Evolutionary conservation across 2,888 invertebrate genomes (phyloP).

Genomic region (Nemoura dubitans): DNA sequence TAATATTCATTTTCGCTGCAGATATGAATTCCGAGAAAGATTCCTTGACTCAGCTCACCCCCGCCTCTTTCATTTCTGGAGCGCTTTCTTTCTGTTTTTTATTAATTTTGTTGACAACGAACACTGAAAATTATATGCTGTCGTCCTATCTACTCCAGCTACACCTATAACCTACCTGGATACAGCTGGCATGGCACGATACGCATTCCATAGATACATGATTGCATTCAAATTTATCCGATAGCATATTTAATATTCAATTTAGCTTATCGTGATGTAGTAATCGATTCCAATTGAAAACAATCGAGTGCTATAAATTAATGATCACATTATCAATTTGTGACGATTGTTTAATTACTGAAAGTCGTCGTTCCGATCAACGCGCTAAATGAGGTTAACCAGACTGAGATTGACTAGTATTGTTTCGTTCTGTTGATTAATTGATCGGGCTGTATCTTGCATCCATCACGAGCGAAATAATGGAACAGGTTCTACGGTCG

Average conservation of each 20-base stretch:
- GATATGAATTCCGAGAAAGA: conserved; percentile 7
- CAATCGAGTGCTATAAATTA: conserved; percentile 17
- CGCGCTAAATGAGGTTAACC: conserved; percentile 33
- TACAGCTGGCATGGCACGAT: no score
- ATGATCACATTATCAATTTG: conserved; percentile 20
- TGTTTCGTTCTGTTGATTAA: conserved; percentile 38
- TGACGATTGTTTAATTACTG: conserved; percentile 13
- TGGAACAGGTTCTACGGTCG: conserved; percentile 39
- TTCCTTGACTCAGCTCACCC: not conserved
- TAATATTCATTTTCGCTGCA: not conserved
- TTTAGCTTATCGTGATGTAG: not conserved
- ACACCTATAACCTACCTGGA: no score
- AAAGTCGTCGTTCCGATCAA: conserved; percentile 4
- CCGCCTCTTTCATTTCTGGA: not conserved
- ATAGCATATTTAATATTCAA: not conserved
- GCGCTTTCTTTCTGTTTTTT: not conserved
- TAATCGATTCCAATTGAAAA: conserved; percentile 13
- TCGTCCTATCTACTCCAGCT: not conserved
- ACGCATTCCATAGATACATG: not conserved
- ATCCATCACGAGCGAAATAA: conserved; percentile 37
- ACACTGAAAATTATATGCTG: not conserved
- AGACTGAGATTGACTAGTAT: conserved; percentile 33
- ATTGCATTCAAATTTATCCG: not conserved
- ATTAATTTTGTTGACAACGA: not conserved
- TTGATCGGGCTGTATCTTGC: conserved; percentile 36